Evolutionary conservation across 2,797 vertebrate genomes (phyloP).

Genomic region (Anisognathus igniventris): DNA sequence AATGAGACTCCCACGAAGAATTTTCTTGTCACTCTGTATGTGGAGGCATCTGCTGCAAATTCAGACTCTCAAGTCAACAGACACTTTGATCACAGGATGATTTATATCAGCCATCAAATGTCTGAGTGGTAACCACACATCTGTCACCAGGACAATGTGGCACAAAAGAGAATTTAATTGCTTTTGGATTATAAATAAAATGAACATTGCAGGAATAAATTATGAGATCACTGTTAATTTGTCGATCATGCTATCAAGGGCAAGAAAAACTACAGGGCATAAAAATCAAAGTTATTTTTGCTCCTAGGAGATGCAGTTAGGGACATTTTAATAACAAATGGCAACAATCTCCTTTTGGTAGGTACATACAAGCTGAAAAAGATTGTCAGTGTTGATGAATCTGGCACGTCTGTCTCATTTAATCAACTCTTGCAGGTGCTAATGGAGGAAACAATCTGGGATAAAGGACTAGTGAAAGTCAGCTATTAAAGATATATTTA

Average conservation of each 20-base stretch:
- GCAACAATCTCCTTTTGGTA: slow-evolving; percentile 40
- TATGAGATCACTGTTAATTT: slow-evolving; percentile 68
- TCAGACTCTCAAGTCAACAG: slow-evolving; percentile 71
- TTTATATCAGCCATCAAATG: slow-evolving; percentile 80
- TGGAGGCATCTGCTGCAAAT: slow-evolving; percentile 77
- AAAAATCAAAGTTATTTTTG: slow-evolving; percentile 45
- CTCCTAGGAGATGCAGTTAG: slow-evolving; percentile 18
- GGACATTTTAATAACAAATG: slow-evolving; percentile 65
- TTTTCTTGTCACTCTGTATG: slow-evolving; percentile 75
- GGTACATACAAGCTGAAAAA: slow-evolving; percentile 45
- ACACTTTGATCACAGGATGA: slow-evolving; percentile 80
- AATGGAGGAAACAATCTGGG: slow-evolving; percentile 54
- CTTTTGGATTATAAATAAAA: slow-evolving; percentile 76
- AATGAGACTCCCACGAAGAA: slow-evolving; percentile 76
- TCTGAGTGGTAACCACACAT: slow-evolving; percentile 77
- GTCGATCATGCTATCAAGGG: slow-evolving; percentile 62
- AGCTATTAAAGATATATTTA: slow-evolving; percentile 52
- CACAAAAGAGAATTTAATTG: slow-evolving; percentile 77
- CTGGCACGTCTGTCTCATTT: slow-evolving; percentile 51
- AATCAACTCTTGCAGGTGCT: slow-evolving; percentile 65
- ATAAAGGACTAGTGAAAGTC: slow-evolving; percentile 75
- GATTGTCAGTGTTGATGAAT: slow-evolving; percentile 59
- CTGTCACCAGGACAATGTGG: slow-evolving; percentile 73
- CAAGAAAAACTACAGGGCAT: slow-evolving; percentile 60
- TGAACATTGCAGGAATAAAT: slow-evolving; percentile 70